Conservation (phyloP, 2,113 vertebrate genomes). For the Oxygymnocypris stewartii region DNA sequence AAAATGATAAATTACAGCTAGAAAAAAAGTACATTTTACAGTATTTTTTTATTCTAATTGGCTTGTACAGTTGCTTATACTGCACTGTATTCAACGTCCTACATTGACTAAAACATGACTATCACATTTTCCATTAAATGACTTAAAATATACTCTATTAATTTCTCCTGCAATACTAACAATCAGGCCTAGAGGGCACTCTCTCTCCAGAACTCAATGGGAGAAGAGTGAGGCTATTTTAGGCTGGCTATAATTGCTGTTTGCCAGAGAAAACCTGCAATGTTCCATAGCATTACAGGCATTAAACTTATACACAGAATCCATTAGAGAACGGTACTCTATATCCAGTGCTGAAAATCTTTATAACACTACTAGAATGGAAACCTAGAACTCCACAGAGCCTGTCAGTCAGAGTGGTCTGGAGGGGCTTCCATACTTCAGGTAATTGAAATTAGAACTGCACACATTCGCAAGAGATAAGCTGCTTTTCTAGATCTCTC, state of each 20-base stretch:
- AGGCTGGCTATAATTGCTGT: slow-evolving; percentile 17
- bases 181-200: slow-evolving; percentile 24
- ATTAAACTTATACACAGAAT: neutral
- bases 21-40: neutral
- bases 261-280: neutral
- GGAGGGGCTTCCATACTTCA: neutral
- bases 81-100: neutral
- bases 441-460: slow-evolving; percentile 10
- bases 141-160: neutral
- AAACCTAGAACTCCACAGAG: neutral
- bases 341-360: slow-evolving; percentile 14
- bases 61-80: neutral
- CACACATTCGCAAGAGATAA: slow-evolving; percentile 13
- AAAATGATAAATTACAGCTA: neutral
- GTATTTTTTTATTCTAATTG: neutral
- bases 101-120: neutral
- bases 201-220: slow-evolving; percentile 4
- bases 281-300: neutral
- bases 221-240: slow-evolving; percentile 2
- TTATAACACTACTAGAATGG: neutral
- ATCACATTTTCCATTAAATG: neutral
- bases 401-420: neutral
- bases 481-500: neutral
- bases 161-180: neutral
- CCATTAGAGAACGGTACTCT: neutral